A percentile compares a stretch with the other conserved stretches of the same genome.
phyloP scores from a whole-genome alignment of 2,113 vertebrate genomes.

The Trochalopteron elliotii region DNA sequence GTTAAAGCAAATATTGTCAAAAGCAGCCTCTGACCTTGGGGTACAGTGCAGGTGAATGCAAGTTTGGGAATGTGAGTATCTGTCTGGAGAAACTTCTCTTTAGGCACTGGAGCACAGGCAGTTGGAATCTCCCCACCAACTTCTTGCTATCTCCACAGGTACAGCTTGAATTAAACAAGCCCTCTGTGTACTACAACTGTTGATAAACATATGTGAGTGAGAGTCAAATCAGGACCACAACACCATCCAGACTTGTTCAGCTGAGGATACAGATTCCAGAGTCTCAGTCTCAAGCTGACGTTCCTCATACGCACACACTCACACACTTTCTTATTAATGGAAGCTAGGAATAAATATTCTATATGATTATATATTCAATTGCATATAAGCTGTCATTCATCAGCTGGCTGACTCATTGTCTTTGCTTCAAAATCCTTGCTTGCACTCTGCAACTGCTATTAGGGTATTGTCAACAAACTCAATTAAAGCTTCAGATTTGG shows the following conservation, averaged over 20 bases:
- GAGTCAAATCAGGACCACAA: background rate
- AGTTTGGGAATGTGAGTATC: background rate
- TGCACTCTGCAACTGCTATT: background rate
- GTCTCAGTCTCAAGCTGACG: background rate
- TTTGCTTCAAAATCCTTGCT: background rate
- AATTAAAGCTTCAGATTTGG: background rate
- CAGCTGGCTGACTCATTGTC: background rate
- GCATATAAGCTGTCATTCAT: background rate
- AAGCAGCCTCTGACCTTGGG: background rate
- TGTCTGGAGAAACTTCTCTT: background rate
- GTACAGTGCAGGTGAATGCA: background rate
- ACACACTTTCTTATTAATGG: background rate
- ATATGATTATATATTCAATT: background rate
- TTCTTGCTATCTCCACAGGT: background rate
- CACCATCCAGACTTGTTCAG: background rate
- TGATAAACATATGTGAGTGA: background rate
- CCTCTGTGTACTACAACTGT: background rate
- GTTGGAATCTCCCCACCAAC: background rate
- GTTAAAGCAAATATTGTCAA: background rate
- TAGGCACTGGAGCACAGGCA: background rate
- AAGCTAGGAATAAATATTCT: background rate
- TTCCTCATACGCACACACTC: rapidly evolving
- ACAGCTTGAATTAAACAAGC: background rate
- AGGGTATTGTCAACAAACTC: background rate
- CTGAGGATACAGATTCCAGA: background rate